phyloP scores from a whole-genome alignment of 2,113 vertebrate genomes.

The Callopanchax toddi region DNA sequence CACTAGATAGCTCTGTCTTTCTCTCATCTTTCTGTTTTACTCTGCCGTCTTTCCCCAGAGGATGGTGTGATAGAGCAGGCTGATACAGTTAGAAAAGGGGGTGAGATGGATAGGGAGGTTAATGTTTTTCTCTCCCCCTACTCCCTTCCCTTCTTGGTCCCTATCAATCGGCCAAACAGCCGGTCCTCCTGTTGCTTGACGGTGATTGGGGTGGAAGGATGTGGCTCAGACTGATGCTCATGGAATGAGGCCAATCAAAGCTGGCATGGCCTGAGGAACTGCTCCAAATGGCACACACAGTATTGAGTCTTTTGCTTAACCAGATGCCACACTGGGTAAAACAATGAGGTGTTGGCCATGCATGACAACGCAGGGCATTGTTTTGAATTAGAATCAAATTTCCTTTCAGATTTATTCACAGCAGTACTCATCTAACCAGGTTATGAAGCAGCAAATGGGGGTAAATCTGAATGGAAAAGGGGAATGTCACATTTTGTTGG shows the following conservation, averaged over 20 bases:
- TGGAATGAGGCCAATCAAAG: slow-evolving; percentile 59
- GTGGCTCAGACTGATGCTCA: slow-evolving; percentile 38
- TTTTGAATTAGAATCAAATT: slow-evolving; percentile 55
- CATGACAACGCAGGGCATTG: slow-evolving; percentile 42
- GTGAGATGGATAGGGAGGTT: slow-evolving; percentile 64
- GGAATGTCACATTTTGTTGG: not conserved
- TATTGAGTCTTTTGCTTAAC: slow-evolving; percentile 24
- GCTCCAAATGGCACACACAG: slow-evolving; percentile 18
- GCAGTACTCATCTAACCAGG: slow-evolving; percentile 18
- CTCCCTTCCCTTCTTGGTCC: slow-evolving; percentile 49
- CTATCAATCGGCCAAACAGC: slow-evolving; percentile 49
- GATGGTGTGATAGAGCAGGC: slow-evolving; percentile 61
- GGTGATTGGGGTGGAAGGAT: slow-evolving; percentile 43
- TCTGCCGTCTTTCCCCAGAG: slow-evolving; percentile 50
- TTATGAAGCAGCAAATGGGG: slow-evolving; percentile 27
- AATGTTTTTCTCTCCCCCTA: slow-evolving; percentile 56
- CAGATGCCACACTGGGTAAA: slow-evolving; percentile 33
- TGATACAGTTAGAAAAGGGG: slow-evolving; percentile 66
- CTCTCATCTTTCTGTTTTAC: slow-evolving; percentile 68
- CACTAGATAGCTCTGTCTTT: slow-evolving; percentile 65
- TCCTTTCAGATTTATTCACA: slow-evolving; percentile 41
- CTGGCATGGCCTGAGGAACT: slow-evolving; percentile 19
- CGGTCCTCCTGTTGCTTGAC: slow-evolving; percentile 57
- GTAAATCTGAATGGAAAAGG: slow-evolving; percentile 1
- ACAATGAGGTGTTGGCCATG: slow-evolving; percentile 46